phyloP scores from a whole-genome alignment of 2,888 invertebrate species.

The Chymomyza caudatula region DNA sequence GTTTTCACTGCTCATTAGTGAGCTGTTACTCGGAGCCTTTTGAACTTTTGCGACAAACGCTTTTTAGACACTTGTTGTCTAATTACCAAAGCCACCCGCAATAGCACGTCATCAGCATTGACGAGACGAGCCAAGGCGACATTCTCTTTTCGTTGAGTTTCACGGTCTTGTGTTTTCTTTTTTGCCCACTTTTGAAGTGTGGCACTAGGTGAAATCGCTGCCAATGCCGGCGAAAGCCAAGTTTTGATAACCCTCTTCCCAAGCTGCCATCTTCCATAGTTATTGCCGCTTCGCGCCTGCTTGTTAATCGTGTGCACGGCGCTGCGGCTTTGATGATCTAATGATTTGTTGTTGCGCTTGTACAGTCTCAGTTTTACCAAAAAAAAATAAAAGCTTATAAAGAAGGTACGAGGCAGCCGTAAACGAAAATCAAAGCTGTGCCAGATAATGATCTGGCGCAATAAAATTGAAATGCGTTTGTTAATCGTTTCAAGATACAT shows the following conservation, averaged over 20 bases:
- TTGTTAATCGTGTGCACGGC: slow-evolving; percentile 52
- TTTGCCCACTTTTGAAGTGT: slow-evolving; percentile 42
- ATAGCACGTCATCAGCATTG: slow-evolving; percentile 58
- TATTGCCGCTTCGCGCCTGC: slow-evolving; percentile 47
- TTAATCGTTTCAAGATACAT: slow-evolving; percentile 69
- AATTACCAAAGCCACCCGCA: slow-evolving; percentile 70
- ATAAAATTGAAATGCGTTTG: slow-evolving; percentile 70
- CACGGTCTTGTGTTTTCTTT: slow-evolving; percentile 23
- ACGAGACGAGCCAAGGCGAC: no score
- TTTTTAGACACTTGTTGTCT: slow-evolving; percentile 64
- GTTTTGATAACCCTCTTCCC: slow-evolving; percentile 43
- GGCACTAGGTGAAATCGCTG: slow-evolving; percentile 63
- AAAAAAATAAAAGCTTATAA: neutral
- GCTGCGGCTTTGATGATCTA: slow-evolving; percentile 57
- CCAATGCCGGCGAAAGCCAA: slow-evolving; percentile 50
- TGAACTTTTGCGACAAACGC: slow-evolving; percentile 49
- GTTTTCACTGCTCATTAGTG: slow-evolving; percentile 59
- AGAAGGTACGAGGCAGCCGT: slow-evolving; percentile 1
- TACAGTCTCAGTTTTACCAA: slow-evolving; percentile 22
- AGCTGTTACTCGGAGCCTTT: no score
- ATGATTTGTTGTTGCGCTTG: slow-evolving; percentile 55
- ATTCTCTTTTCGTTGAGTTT: slow-evolving; percentile 31
- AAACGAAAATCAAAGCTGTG: slow-evolving; percentile 42
- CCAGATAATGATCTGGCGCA: slow-evolving; percentile 65
- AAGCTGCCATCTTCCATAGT: no score